Conservation (phyloP, 2,888 invertebrate species). For the Escarpia spicata region DNA sequence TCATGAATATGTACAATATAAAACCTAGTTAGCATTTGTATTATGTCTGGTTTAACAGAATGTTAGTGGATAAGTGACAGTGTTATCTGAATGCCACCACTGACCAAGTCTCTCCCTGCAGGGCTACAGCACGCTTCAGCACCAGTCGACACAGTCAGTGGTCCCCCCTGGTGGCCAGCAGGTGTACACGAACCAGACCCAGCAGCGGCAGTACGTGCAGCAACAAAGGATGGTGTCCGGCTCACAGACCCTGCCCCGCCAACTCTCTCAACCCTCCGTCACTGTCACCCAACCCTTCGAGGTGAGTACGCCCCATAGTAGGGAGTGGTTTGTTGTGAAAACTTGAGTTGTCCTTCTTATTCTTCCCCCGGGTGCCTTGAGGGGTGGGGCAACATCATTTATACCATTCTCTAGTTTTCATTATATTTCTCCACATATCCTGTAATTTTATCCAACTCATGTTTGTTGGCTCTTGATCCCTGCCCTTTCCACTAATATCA, state of each 20-base stretch:
- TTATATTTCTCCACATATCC: background rate
- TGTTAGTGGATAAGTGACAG: background rate
- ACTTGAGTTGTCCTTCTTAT: too few relatives aligned
- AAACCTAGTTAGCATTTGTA: background rate
- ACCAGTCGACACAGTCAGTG: background rate
- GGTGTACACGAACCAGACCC: background rate
- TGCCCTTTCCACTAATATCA: too few relatives aligned
- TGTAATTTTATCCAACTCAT: too few relatives aligned
- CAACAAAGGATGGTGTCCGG: background rate
- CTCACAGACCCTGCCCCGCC: background rate
- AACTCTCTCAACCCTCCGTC: background rate
- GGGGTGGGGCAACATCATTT: too few relatives aligned
- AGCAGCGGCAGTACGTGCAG: background rate
- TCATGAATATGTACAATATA: background rate
- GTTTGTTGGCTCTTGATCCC: too few relatives aligned
- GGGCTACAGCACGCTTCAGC: background rate
- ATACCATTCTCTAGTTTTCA: too few relatives aligned
- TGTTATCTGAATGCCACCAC: too few relatives aligned
- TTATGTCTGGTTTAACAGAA: background rate
- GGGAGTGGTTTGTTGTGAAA: too few relatives aligned
- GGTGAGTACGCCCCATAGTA: background rate
- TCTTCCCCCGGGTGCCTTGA: too few relatives aligned
- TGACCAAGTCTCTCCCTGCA: background rate
- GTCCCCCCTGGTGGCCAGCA: background rate
- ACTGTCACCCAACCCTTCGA: background rate